Conservation (phyloP, 2,888 invertebrate species). For the Coenonympha glycerion region DNA sequence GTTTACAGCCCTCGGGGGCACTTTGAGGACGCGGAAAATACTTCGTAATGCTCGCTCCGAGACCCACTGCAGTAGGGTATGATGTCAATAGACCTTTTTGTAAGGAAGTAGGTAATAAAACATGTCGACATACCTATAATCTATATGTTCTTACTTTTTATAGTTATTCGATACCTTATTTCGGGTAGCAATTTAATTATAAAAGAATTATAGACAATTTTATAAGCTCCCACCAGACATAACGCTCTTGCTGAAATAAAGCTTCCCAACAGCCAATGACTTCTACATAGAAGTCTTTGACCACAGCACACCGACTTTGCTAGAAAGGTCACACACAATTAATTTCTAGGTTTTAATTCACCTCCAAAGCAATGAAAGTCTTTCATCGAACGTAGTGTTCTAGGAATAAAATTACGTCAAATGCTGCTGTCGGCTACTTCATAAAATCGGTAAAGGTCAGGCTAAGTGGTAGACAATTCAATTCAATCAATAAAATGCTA, state of each 20-base stretch:
- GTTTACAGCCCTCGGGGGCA: constrained; percentile 27
- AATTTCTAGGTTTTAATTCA: too few relatives aligned
- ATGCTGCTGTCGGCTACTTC: background rate
- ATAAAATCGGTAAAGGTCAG: background rate
- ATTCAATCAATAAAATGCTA: background rate
- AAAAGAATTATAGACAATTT: too few relatives aligned
- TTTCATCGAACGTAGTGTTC: background rate
- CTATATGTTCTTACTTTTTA: too few relatives aligned
- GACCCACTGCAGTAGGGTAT: constrained; percentile 6
- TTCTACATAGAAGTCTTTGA: too few relatives aligned
- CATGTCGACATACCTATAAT: background rate
- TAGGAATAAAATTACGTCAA: background rate
- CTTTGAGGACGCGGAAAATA: constrained; percentile 15
- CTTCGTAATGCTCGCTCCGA: constrained; percentile 14
- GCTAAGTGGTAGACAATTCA: background rate
- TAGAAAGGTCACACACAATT: too few relatives aligned
- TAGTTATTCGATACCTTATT: too few relatives aligned
- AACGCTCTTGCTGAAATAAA: too few relatives aligned
- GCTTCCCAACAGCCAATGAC: too few relatives aligned
- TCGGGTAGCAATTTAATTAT: too few relatives aligned
- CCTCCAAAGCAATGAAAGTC: too few relatives aligned
- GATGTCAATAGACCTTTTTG: constrained; percentile 6
- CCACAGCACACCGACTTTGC: too few relatives aligned
- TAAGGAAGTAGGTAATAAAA: background rate
- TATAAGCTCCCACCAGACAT: too few relatives aligned